Conservation (phyloP, 2,113 vertebrate genomes). For the Bos taurus region ARS-UCD2.0 NC_037332.1:73618501-73619000, state of each 20-base stretch:
- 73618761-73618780: background rate
- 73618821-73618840: background rate
- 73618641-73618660: background rate
- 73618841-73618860: too few species aligned
- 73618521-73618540: background rate
- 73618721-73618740: background rate
- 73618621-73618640: background rate
- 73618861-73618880: background rate
- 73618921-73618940: background rate
- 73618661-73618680: background rate
- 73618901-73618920: background rate
- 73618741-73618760: background rate
- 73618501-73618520: background rate
- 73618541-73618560: background rate
- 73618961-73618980: background rate
- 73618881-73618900: background rate
- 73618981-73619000: background rate
- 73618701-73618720: background rate
- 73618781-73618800: background rate
- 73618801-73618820: background rate
- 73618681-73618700: background rate
- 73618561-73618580: background rate
- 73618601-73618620: background rate
- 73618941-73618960: background rate
- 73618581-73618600: background rate